Conservation (phyloP, 2,888 invertebrate genomes). For the Unio pictorum region DNA sequence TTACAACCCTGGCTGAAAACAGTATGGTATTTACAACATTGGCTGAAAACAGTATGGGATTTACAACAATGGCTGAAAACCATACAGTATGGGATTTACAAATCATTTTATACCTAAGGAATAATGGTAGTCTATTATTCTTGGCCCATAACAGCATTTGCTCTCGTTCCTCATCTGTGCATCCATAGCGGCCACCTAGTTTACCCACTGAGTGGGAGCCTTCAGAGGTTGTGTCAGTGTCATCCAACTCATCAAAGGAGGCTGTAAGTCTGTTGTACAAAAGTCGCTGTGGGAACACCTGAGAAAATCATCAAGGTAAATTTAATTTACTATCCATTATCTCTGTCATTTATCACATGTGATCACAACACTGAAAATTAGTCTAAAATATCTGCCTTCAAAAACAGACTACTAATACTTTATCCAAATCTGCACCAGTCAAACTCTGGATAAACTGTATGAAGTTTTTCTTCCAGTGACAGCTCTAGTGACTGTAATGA, state of each 20-base stretch:
- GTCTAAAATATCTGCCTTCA: too few species aligned
- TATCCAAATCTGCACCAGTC: too few species aligned
- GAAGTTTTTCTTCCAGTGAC: too few species aligned
- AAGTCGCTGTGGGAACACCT: slow-evolving; percentile 70
- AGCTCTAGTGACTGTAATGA: too few species aligned
- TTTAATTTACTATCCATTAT: slow-evolving; percentile 2
- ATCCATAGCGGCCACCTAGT: slow-evolving; percentile 62
- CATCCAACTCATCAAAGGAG: slow-evolving; percentile 62
- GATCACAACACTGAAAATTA: too few species aligned
- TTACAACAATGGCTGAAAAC: too few species aligned
- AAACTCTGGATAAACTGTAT: too few species aligned
- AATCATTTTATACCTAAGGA: slow-evolving; percentile 59
- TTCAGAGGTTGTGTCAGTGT: slow-evolving; percentile 13
- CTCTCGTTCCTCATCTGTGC: slow-evolving; percentile 68
- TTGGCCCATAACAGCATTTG: slow-evolving; percentile 69
- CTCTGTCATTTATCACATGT: neutral
- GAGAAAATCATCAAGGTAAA: slow-evolving; percentile 10
- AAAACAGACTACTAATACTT: too few species aligned
- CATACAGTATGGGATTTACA: too few species aligned
- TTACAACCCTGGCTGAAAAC: too few species aligned
- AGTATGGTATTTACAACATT: too few species aligned
- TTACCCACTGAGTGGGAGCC: slow-evolving; percentile 20
- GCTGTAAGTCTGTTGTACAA: slow-evolving; percentile 69
- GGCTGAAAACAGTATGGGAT: too few species aligned
- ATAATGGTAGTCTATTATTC: slow-evolving; percentile 66